These are phyloP conservation scores for Platysteira castanea DNA, from an alignment of 2,113 vertebrate species.

Conservation along the genomic window DNA sequence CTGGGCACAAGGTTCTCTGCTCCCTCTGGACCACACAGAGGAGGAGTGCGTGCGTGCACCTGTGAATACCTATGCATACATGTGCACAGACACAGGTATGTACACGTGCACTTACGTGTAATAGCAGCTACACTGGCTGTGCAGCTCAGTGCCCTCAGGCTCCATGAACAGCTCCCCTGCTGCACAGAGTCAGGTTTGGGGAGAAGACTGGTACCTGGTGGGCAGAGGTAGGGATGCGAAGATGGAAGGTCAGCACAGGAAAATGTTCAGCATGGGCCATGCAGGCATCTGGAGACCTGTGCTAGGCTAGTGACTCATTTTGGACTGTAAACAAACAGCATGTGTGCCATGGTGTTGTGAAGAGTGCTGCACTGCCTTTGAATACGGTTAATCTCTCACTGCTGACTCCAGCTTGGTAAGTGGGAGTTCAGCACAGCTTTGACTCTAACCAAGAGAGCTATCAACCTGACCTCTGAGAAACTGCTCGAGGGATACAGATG, in stretches of 20 bases:
- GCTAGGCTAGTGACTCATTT: not conserved
- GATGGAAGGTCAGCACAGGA: not conserved
- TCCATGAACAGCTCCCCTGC: not conserved
- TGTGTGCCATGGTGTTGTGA: not conserved
- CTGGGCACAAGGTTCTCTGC: not conserved
- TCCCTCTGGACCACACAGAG: not conserved
- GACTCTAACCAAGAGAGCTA: fast-evolving
- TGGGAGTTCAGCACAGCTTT: not conserved
- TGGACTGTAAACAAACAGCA: not conserved
- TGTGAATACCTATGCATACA: fast-evolving
- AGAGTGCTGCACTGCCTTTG: not conserved
- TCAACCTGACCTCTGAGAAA: not conserved
- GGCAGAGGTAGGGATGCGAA: not conserved
- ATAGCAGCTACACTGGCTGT: not conserved
- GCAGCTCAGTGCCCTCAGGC: not conserved
- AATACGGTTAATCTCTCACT: not conserved
- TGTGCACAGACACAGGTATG: not conserved
- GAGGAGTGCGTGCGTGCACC: not conserved
- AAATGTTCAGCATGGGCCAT: fast-evolving
- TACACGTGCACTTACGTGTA: fast-evolving
- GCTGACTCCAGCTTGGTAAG: not conserved
- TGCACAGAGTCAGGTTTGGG: not conserved
- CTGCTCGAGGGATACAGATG: fast-evolving
- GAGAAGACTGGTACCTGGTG: not conserved
- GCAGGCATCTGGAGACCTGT: not conserved